phyloP scores from a whole-genome alignment of 2,113 vertebrate genomes.

The Solea solea region DNA sequence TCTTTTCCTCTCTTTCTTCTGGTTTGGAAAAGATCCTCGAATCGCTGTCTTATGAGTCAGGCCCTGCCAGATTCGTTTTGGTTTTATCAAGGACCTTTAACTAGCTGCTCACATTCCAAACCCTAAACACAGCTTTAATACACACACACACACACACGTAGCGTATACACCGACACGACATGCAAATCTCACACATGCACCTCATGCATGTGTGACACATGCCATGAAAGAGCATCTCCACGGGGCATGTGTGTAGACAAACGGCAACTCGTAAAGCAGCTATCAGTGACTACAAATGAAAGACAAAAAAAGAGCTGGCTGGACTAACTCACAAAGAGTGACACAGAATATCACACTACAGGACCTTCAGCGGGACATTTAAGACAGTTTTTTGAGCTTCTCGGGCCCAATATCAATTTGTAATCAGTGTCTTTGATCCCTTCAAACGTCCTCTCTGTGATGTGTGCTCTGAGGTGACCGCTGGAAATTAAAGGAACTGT shows the following conservation, averaged over 20 bases:
- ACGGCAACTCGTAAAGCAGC: not conserved
- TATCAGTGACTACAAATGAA: not conserved
- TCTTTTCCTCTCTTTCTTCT: slow-evolving; percentile 66
- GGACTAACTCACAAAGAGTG: not conserved
- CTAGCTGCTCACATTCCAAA: slow-evolving; percentile 57
- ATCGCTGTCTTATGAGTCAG: slow-evolving; percentile 64
- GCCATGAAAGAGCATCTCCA: not conserved
- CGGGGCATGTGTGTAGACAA: slow-evolving; percentile 3
- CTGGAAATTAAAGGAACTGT: slow-evolving; percentile 26
- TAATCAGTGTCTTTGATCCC: slow-evolving; percentile 12
- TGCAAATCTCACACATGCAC: not conserved
- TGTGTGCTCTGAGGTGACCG: slow-evolving; percentile 22
- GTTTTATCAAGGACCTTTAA: slow-evolving; percentile 79
- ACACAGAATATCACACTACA: not conserved
- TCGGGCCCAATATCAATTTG: slow-evolving; percentile 1
- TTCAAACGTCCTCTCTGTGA: slow-evolving; percentile 9
- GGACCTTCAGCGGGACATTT: slow-evolving; percentile 4
- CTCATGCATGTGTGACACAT: slow-evolving; percentile 16
- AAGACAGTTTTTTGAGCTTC: slow-evolving; percentile 1
- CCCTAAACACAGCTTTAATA: slow-evolving; percentile 37
- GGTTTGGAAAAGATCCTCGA: slow-evolving; percentile 71
- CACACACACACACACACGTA: slow-evolving; percentile 13
- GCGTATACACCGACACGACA: slow-evolving; percentile 15
- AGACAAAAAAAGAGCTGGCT: not conserved
- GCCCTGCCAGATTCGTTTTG: slow-evolving; percentile 74